Conservation (phyloP, 2,113 vertebrate genomes). For the Tricholaema leucomelas region DNA sequence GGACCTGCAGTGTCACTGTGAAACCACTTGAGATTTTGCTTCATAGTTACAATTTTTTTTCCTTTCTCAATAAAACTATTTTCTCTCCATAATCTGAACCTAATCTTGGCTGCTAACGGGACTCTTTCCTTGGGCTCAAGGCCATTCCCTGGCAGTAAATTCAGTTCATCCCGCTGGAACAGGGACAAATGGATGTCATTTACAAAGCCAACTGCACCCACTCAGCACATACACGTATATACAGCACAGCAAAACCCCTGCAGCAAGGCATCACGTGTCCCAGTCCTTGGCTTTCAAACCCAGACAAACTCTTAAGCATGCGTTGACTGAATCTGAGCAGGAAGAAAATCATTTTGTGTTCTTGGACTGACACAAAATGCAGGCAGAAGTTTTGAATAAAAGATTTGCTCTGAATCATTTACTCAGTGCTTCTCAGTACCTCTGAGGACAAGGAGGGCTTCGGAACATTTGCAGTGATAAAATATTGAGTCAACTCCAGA, state of each 20-base stretch:
- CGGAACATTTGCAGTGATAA: slow-evolving; percentile 22
- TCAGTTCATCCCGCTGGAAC: neutral
- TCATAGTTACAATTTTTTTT: neutral
- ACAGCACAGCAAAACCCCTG: neutral
- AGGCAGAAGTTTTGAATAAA: slow-evolving; percentile 58
- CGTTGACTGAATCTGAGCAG: neutral
- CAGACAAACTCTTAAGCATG: neutral
- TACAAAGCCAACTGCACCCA: neutral
- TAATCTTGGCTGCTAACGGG: neutral
- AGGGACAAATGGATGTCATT: neutral
- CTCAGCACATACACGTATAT: fast-evolving
- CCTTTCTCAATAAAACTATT: neutral
- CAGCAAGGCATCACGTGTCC: neutral
- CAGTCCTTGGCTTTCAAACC: neutral
- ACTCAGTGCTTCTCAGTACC: neutral
- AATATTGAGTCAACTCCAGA: neutral
- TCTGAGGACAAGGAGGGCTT: neutral
- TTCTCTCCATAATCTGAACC: neutral
- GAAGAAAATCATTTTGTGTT: neutral
- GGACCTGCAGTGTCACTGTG: neutral
- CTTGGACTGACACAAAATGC: slow-evolving; percentile 24
- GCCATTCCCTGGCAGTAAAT: slow-evolving; percentile 8
- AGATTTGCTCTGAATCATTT: slow-evolving; percentile 53
- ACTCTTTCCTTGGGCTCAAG: neutral
- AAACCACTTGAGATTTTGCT: neutral